Conservation (phyloP, 2,797 vertebrate genomes). For the Cryptoprocta ferox region DNA sequence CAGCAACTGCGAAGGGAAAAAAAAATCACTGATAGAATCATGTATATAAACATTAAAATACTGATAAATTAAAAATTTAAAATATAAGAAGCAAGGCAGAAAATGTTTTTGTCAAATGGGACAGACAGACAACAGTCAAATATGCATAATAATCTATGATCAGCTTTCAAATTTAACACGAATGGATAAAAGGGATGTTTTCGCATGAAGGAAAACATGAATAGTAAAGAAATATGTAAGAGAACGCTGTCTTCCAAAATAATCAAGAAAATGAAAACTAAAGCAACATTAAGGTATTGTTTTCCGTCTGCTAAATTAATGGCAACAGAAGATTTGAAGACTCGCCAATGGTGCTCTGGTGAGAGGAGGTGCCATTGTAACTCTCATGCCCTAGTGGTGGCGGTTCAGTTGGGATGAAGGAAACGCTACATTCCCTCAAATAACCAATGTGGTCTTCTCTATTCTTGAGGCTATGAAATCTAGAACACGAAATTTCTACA, state of each 20-base stretch:
- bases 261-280: not conserved
- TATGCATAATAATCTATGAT: not conserved
- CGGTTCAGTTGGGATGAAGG: not conserved
- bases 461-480: not conserved
- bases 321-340: not conserved
- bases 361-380: too few species aligned
- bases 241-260: not conserved
- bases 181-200: not conserved
- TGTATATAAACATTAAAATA: not conserved
- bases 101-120: not conserved
- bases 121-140: not conserved
- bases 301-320: not conserved
- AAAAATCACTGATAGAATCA: not conserved
- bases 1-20: not conserved
- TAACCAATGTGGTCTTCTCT: not conserved
- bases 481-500: not conserved
- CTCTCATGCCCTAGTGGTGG: not conserved
- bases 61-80: not conserved
- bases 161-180: not conserved
- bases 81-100: not conserved
- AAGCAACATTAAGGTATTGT: not conserved
- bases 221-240: not conserved
- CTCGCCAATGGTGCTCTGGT: accelerated
- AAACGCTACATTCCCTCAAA: not conserved
- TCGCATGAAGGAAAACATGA: not conserved